These are phyloP conservation scores for Pelosia muscerda DNA, from an alignment of 2,888 invertebrate species.

Conservation along the genomic window DNA sequence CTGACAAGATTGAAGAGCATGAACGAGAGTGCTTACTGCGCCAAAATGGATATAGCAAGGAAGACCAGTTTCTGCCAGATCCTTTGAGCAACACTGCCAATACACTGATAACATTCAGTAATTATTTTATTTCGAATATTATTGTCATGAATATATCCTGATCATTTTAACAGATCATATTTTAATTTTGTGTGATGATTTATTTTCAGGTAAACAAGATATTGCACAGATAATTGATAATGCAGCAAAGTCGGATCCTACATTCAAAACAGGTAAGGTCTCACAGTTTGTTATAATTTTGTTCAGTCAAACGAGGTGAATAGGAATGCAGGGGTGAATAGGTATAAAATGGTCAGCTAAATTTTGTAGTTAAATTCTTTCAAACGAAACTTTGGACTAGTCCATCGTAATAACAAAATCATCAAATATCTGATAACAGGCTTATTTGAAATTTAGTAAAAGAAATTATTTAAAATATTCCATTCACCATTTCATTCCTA, in stretches of 20 bases:
- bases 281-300: background rate
- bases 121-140: slow-evolving; percentile 10
- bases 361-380: too few relatives aligned
- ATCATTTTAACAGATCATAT: too few relatives aligned
- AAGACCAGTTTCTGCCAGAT: slow-evolving; percentile 70
- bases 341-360: too few relatives aligned
- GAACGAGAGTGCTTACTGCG: slow-evolving; percentile 64
- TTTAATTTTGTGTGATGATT: background rate
- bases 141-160: background rate
- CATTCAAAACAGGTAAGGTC: slow-evolving; percentile 71
- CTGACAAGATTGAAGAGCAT: slow-evolving; percentile 57
- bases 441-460: too few relatives aligned
- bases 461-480: too few relatives aligned
- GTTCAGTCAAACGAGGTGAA: too few relatives aligned
- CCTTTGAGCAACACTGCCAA: slow-evolving; percentile 56
- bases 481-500: too few relatives aligned
- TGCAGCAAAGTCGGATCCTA: slow-evolving; percentile 61
- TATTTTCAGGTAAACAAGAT: slow-evolving; percentile 64
- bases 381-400: too few relatives aligned
- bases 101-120: slow-evolving; percentile 73
- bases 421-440: too few relatives aligned
- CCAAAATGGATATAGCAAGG: slow-evolving; percentile 62
- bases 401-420: too few relatives aligned
- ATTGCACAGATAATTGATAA: slow-evolving; percentile 66
- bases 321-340: too few relatives aligned